Evolutionary conservation across 2,113 vertebrate species (phyloP).

Genomic region (Pardalotus punctatus): DNA sequence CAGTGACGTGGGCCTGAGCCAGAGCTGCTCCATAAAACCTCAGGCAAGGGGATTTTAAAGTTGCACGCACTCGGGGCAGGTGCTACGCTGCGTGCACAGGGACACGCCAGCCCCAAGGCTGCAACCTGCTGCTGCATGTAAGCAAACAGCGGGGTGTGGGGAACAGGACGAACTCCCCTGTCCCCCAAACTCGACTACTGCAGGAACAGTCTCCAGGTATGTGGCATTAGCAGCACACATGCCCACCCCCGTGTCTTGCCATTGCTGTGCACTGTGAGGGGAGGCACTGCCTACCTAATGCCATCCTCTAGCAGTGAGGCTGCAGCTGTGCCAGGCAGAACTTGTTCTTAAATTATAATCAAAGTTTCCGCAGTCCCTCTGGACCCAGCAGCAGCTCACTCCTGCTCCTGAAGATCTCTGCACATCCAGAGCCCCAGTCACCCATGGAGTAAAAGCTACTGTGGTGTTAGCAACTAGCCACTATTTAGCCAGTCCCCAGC

Average conservation of each 20-base stretch:
- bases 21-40: not conserved
- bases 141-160: not conserved
- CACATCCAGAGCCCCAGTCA: not conserved
- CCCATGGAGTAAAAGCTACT: not conserved
- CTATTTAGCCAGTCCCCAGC: not conserved
- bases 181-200: not conserved
- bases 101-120: not conserved
- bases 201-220: not conserved
- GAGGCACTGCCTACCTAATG: not conserved
- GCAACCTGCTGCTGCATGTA: not conserved
- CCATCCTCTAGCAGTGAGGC: not conserved
- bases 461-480: not conserved
- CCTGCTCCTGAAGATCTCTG: not conserved
- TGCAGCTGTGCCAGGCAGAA: not conserved
- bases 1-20: not conserved
- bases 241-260: not conserved
- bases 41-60: not conserved
- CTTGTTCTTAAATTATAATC: not conserved
- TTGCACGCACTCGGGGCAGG: not conserved
- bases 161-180: not conserved
- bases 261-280: not conserved
- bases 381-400: not conserved
- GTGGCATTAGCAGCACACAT: accelerated
- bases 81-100: accelerated
- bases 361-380: not conserved